A percentile compares a stretch with the other conserved stretches of the same genome.
Conservation (phyloP, 2,113 vertebrate genomes). For the Sitta europaea region DNA sequence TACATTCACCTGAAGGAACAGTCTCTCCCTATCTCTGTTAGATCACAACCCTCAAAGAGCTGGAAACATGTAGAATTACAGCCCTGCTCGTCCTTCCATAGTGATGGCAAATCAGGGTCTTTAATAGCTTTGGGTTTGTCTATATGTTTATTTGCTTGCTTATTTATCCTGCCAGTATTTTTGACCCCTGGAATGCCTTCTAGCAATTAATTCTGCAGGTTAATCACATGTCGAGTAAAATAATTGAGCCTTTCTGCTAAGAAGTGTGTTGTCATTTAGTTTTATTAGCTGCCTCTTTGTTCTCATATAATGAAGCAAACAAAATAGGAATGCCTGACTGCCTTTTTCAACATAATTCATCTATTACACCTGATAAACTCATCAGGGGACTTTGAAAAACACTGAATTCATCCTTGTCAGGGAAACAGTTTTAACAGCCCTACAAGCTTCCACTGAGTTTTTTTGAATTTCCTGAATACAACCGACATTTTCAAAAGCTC, state of each 20-base stretch:
- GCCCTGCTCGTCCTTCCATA: not conserved
- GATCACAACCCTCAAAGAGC: not conserved
- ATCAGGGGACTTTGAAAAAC: not conserved
- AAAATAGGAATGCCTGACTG: constrained; percentile 1
- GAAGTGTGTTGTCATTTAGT: not conserved
- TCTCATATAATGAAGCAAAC: constrained; percentile 2
- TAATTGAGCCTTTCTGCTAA: constrained; percentile 2
- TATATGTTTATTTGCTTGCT: not conserved
- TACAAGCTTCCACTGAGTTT: not conserved
- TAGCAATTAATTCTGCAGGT: constrained; percentile 34
- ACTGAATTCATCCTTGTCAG: not conserved
- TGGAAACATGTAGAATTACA: not conserved
- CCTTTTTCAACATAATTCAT: not conserved
- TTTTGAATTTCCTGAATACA: not conserved
- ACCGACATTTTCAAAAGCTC: not conserved
- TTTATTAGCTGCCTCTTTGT: constrained; percentile 23
- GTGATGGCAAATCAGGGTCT: not conserved
- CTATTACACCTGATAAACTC: not conserved
- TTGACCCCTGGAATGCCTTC: not conserved
- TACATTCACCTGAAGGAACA: not conserved
- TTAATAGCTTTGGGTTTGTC: not conserved
- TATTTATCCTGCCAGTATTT: not conserved
- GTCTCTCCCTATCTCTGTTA: not conserved
- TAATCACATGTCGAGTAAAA: constrained; percentile 18
- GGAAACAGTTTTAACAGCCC: not conserved